phyloP scores from a whole-genome alignment of 2,888 invertebrate species.

The Megaustenia siamemsis region DNA sequence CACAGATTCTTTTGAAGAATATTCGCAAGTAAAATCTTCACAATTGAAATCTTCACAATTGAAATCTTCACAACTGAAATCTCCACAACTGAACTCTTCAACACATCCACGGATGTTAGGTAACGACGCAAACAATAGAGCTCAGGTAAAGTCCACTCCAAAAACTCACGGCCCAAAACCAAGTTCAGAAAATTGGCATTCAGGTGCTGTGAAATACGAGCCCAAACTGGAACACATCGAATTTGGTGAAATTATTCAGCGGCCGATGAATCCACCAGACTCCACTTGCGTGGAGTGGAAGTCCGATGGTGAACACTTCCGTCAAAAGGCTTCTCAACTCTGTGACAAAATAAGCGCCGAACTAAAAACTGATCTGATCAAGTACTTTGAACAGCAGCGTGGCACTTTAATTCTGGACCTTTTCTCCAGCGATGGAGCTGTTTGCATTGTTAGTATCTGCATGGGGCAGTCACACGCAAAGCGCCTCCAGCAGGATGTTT shows the following conservation, averaged over 20 bases:
- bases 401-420: conserved; percentile 74
- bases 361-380: conserved; percentile 67
- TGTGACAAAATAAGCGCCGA: conserved; percentile 64
- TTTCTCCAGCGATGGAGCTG: conserved; percentile 62
- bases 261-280: conserved; percentile 1
- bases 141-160: not conserved
- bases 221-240: conserved; percentile 54
- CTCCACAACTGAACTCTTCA: not conserved
- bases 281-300: conserved; percentile 60
- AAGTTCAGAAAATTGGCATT: conserved; percentile 48
- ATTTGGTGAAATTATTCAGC: conserved; percentile 35
- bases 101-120: too few species aligned
- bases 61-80: too few species aligned
- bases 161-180: not conserved
- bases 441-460: conserved; percentile 73
- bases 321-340: conserved; percentile 61
- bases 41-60: too few species aligned
- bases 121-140: not conserved
- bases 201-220: conserved; percentile 59
- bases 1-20: too few species aligned
- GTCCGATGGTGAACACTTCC: conserved; percentile 57
- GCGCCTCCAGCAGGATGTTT: conserved; percentile 67
- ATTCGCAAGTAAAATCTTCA: too few species aligned
- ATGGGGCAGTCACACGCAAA: conserved; percentile 70
- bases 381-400: conserved; percentile 77